Evolutionary conservation across 1,140 invertebrate genomes (phyloP).

Genomic region (Caenorhabditis remanei): DNA sequence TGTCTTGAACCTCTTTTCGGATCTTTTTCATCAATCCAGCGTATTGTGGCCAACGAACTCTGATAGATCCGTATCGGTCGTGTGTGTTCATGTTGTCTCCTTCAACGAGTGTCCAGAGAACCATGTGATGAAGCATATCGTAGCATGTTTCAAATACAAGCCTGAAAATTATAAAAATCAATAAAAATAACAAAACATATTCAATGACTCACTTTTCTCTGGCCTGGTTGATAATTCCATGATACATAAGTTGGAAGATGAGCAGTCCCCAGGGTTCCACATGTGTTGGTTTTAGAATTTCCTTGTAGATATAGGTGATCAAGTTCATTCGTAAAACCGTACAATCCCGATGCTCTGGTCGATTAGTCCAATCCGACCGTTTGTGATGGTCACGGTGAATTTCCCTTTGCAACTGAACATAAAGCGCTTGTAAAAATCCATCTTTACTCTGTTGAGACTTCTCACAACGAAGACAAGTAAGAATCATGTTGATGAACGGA

Average conservation of each 20-base stretch:
- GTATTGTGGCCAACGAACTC: conserved; percentile 29
- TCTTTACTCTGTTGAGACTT: conserved; percentile 9
- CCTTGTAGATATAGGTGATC: conserved; percentile 27
- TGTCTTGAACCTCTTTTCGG: neutral
- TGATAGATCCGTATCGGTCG: conserved; percentile 24
- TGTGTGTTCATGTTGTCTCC: conserved; percentile 1
- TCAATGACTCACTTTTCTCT: conserved; percentile 25
- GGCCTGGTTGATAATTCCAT: conserved; percentile 40
- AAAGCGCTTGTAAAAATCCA: neutral
- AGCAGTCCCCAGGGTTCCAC: conserved; percentile 45
- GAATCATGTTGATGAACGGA: conserved; percentile 22
- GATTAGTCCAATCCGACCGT: neutral
- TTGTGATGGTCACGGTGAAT: neutral
- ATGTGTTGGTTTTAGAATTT: conserved; percentile 2
- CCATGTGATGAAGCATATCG: conserved; percentile 33
- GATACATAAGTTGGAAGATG: conserved; percentile 48
- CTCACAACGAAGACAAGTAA: neutral
- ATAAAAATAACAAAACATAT: neutral
- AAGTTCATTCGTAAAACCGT: conserved; percentile 22
- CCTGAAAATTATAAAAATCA: neutral
- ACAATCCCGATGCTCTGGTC: conserved; percentile 14
- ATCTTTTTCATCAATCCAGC: conserved; percentile 25
- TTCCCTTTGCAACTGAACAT: conserved; percentile 29
- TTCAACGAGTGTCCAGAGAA: conserved; percentile 29
- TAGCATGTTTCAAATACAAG: neutral